Evolutionary conservation across 2,888 invertebrate species (phyloP).

Genomic region (Philaethria dido): DNA sequence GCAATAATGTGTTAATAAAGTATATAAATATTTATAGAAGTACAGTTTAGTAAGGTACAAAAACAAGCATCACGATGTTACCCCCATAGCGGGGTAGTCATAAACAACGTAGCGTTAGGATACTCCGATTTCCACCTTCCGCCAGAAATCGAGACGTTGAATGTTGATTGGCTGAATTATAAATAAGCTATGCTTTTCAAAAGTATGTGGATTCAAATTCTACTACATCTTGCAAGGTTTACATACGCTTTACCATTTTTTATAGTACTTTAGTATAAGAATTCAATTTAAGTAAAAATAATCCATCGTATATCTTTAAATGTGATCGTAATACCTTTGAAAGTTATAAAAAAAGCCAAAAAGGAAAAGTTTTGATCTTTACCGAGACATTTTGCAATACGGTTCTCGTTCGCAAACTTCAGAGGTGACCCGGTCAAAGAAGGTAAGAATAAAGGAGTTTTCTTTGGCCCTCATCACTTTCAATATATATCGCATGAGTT

Average conservation of each 20-base stretch:
- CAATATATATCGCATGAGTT: constrained; percentile 51
- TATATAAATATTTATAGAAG: too few relatives aligned
- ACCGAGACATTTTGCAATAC: constrained; percentile 66
- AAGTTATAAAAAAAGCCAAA: constrained; percentile 37
- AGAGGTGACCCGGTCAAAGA: constrained; percentile 70
- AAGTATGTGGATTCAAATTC: too few relatives aligned
- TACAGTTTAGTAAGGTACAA: too few relatives aligned
- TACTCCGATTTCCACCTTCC: too few relatives aligned
- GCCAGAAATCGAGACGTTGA: too few relatives aligned
- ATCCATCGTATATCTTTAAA: not conserved
- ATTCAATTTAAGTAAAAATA: not conserved
- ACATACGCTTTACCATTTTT: not conserved
- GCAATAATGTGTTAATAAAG: too few relatives aligned
- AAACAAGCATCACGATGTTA: too few relatives aligned
- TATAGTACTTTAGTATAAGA: not conserved
- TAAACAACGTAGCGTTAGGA: too few relatives aligned
- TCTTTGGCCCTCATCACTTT: constrained; percentile 55
- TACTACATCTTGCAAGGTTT: too few relatives aligned
- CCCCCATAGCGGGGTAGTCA: too few relatives aligned
- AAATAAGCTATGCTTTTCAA: too few relatives aligned
- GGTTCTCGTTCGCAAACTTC: constrained; percentile 60
- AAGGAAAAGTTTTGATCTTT: constrained; percentile 62
- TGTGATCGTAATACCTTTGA: constrained; percentile 35
- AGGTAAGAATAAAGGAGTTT: constrained; percentile 61
- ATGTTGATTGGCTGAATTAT: too few relatives aligned